Evolutionary conservation across 1,140 invertebrate species (phyloP).

Genomic region (Drosophila triauraria): DNA sequence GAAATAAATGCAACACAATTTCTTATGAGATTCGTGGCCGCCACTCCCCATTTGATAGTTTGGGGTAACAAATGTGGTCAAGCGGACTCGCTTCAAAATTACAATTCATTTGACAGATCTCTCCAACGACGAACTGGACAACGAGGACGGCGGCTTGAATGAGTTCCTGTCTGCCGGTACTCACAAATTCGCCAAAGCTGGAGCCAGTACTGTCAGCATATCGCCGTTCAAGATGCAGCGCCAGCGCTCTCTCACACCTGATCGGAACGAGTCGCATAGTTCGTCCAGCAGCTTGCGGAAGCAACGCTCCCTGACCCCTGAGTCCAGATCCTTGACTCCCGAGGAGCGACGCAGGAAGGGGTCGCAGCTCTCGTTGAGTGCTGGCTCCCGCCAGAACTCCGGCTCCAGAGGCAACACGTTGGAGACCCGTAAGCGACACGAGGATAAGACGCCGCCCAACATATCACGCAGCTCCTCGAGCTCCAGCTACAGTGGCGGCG

Average conservation of each 20-base stretch:
- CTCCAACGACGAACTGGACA: conserved; percentile 83
- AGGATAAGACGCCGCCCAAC: conserved; percentile 69
- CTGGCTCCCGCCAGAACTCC: conserved; percentile 74
- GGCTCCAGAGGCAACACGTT: conserved; percentile 78
- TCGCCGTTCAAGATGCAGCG: conserved; percentile 77
- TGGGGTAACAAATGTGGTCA: not conserved
- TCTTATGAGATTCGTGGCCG: not conserved
- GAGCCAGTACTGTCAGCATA: conserved; percentile 42
- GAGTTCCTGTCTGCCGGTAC: conserved; percentile 73
- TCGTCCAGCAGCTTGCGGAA: conserved; percentile 78
- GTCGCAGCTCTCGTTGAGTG: conserved; percentile 72
- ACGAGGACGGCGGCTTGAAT: conserved; percentile 71
- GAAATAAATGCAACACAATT: conserved; percentile 9
- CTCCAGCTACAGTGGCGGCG: conserved; percentile 82
- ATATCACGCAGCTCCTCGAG: conserved; percentile 84
- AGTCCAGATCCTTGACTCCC: conserved; percentile 78
- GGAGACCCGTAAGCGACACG: conserved; percentile 67
- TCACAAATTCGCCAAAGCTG: conserved; percentile 65
- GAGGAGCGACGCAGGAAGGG: conserved; percentile 80
- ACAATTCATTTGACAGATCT: conserved; percentile 61
- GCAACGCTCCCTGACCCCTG: conserved; percentile 82
- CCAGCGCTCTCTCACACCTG: conserved; percentile 77
- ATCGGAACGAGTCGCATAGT: conserved; percentile 81
- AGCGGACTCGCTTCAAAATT: not conserved
- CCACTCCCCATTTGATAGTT: not conserved